Conservation (phyloP, 2,888 invertebrate genomes). For the Eupithecia inturbata region DNA sequence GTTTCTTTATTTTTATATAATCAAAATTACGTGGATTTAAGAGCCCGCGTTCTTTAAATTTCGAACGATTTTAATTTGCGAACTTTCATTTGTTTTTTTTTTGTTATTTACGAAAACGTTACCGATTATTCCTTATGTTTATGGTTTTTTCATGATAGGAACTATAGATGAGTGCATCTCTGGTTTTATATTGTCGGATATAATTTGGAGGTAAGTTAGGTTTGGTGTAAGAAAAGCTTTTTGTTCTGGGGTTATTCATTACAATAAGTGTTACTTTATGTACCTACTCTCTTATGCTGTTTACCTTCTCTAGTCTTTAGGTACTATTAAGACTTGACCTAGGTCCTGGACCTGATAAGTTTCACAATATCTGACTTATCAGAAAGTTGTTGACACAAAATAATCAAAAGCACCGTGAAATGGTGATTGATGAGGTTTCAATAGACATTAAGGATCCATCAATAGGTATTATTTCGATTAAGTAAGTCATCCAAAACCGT, state of each 20-base stretch:
- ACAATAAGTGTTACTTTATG: too few relatives aligned
- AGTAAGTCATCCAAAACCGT: constrained; percentile 21
- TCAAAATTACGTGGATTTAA: background rate
- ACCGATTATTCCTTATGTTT: background rate
- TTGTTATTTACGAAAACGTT: background rate
- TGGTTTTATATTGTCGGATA: constrained; percentile 11
- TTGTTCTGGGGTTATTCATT: background rate
- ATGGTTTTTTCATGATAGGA: background rate
- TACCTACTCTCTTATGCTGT: background rate
- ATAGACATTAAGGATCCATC: constrained; percentile 23
- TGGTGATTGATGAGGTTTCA: background rate
- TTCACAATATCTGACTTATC: background rate
- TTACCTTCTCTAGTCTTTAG: too few relatives aligned
- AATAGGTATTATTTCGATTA: constrained; percentile 36
- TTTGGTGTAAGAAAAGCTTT: background rate
- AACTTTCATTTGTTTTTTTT: background rate
- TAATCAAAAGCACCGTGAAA: background rate
- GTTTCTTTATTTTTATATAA: background rate
- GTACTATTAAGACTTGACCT: too few relatives aligned
- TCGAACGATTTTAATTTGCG: background rate
- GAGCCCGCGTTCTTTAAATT: background rate
- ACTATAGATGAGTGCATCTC: background rate
- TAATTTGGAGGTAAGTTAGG: constrained; percentile 42
- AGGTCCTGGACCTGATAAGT: too few relatives aligned
- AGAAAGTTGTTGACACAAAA: background rate